Conservation (phyloP, 2,113 vertebrate genomes). For the Larimichthys crocea region DNA sequence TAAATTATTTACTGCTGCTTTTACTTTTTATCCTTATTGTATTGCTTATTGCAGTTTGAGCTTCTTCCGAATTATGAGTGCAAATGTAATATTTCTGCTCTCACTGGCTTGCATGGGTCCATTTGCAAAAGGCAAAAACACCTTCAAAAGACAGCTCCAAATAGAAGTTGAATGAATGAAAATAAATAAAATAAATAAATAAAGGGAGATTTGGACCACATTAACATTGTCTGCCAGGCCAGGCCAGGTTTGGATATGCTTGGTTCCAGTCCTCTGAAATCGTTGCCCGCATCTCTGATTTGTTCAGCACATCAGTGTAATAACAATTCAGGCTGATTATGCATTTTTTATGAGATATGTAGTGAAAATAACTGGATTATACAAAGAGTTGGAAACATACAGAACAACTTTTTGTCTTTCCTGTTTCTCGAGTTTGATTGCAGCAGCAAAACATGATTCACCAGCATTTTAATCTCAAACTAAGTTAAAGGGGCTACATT, state of each 20-base stretch:
- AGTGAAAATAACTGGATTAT: neutral
- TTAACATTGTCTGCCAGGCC: no score
- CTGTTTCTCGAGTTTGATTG: neutral
- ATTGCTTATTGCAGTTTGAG: neutral
- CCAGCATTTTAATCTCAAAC: neutral
- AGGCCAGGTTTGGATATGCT: neutral
- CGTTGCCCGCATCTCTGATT: neutral
- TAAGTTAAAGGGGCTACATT: neutral
- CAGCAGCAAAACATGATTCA: neutral
- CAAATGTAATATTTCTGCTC: neutral
- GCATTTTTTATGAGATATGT: no score
- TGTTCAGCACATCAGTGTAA: slow-evolving; percentile 1
- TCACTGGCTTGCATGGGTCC: neutral
- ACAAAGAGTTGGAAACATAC: neutral
- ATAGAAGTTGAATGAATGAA: neutral
- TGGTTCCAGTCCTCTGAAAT: neutral
- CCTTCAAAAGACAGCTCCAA: neutral
- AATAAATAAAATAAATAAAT: neutral
- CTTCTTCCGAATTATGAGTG: neutral
- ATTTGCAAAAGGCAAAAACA: neutral
- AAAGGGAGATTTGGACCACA: neutral
- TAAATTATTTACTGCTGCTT: neutral
- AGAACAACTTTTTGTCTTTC: neutral
- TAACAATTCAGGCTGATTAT: neutral
- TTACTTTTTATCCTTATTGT: neutral